These are phyloP conservation scores for Cyphomyrus discorhynchus DNA, from an alignment of 2,113 vertebrate genomes.

Conservation along the genomic window DNA sequence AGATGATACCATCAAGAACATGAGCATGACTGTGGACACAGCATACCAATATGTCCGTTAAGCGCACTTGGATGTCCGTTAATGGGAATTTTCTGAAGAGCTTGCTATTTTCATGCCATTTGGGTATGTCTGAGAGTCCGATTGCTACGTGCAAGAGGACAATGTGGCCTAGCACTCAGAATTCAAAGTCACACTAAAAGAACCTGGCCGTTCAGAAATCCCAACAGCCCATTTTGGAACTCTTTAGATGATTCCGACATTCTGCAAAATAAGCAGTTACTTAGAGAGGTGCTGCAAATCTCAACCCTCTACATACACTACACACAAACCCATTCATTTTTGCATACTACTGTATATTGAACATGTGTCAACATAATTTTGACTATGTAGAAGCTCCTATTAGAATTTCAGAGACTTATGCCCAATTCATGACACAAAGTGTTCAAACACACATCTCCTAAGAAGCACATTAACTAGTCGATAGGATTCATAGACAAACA, in stretches of 20 bases:
- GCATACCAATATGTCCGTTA: slow-evolving; percentile 37
- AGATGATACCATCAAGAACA: slow-evolving; percentile 36
- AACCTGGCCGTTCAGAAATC: neutral
- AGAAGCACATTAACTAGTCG: neutral
- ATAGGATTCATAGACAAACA: slow-evolving; percentile 9
- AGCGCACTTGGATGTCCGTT: slow-evolving; percentile 12
- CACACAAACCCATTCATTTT: neutral
- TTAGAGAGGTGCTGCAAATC: neutral
- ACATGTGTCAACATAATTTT: neutral
- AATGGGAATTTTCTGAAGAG: slow-evolving; percentile 18
- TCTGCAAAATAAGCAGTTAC: slow-evolving; percentile 11
- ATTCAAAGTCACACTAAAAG: neutral
- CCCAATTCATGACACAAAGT: neutral
- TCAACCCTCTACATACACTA: neutral
- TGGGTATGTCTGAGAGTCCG: neutral
- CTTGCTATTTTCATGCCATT: neutral
- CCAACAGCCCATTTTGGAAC: neutral
- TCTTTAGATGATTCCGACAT: neutral
- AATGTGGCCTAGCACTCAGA: neutral
- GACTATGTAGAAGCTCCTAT: neutral
- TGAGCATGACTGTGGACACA: slow-evolving; percentile 12
- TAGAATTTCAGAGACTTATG: neutral
- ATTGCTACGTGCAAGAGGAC: neutral
- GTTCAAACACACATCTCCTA: neutral
- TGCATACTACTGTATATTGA: neutral